Conservation (phyloP, 2,113 vertebrate species). For the Peromyscus polionotus region DNA sequence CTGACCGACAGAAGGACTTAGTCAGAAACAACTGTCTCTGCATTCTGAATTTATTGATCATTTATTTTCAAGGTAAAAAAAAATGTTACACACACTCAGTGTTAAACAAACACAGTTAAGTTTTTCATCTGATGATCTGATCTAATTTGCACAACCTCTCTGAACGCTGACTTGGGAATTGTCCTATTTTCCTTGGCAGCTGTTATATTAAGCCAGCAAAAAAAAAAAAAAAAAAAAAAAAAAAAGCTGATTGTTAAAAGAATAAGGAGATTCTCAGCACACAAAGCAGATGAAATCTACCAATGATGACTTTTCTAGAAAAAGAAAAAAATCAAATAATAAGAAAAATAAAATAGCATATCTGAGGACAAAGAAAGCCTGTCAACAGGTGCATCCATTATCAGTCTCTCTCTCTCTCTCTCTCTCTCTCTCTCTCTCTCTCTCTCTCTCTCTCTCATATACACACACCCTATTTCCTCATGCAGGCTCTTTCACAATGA, state of each 20-base stretch:
- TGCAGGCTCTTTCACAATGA: neutral
- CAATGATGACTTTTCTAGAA: neutral
- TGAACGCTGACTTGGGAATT: neutral
- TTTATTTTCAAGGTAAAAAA: neutral
- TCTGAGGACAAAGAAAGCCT: neutral
- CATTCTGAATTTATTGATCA: neutral
- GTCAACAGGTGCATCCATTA: neutral
- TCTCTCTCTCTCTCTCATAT: neutral
- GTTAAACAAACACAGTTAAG: neutral
- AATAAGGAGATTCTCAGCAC: neutral
- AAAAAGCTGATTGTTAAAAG: neutral
- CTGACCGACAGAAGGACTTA: neutral
- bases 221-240: neutral
- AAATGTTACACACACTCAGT: neutral
- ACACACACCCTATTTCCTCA: neutral
- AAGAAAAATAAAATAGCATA: neutral
- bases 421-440: neutral
- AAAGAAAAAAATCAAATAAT: neutral
- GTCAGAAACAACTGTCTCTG: neutral
- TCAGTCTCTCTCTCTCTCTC: neutral
- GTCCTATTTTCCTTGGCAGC: neutral
- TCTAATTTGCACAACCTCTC: neutral
- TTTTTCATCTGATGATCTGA: neutral
- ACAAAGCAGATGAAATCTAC: neutral
- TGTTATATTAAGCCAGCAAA: neutral